Base-by-base conservation (phyloP, 1,140 invertebrate genomes). In the Hesperophylax magnus region DNA sequence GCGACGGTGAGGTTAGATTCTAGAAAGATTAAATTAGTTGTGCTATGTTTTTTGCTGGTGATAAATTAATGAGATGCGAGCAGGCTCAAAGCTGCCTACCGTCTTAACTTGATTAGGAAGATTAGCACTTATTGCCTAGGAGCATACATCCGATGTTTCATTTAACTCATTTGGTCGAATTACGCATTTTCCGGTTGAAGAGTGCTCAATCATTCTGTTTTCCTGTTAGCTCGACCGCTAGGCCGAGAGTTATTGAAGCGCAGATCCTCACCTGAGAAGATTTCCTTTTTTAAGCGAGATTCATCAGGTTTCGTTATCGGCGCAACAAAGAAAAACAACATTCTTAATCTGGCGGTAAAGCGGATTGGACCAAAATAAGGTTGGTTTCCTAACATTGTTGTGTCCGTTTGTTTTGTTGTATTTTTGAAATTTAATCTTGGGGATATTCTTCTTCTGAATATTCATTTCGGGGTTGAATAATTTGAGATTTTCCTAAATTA, bases 341-440 rank as follows among this genome's bases (percentile, higher is more conserved):
- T 14, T 22, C 69, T n/a, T 54, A 47, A 53, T 72, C 56, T 72
- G 20, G 56, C 52, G 69, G 47, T 72, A 22, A 54, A 72, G 69
- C 39, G 39, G 27, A 54, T 53, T 31, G 69, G 47, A 54, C 69
- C 53, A 72, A 54, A 54, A 47, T 52, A 72, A 72, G 52, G 69
- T 72, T 72, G 47, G 69, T 72, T 22, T 47, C 20, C 18, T 72
- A 72, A 72, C n/a, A 56, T n/a, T 72, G 52, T 53, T 72, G 69
- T 14, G 52, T 53, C 52, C 14, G 24, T 27, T 72, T 54, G 69
- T 53, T 72, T 14, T 22, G 22, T 72, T 52, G 18, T 27, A 24
- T 27, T 54, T 72, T 54, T 24, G 69, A 72, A 72, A 72, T 72
- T 72, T 72, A 47, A 72, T 72, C 69, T 72, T 31, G 47, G 69